A percentile compares a stretch with the other conserved stretches of the same genome.
Evolutionary conservation across 53 echinoderm and acorn worm species (phyloP).

Genomic region (Stichopus horrens): DNA sequence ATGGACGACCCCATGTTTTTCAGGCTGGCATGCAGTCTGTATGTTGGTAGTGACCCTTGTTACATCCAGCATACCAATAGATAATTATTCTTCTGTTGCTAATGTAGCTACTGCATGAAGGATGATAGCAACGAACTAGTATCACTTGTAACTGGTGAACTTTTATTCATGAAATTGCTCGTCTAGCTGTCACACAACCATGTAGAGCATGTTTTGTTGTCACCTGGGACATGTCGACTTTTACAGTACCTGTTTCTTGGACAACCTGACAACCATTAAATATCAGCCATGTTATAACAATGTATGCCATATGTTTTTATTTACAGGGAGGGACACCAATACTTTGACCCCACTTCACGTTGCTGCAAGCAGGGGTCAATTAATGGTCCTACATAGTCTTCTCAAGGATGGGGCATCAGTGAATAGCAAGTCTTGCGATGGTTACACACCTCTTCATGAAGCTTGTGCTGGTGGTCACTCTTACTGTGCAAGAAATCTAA

Average conservation of each 20-base stretch:
- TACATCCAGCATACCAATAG: too few relatives aligned
- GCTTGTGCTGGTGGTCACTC: conserved; percentile 58
- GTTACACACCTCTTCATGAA: conserved; percentile 76
- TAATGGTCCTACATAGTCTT: conserved; percentile 57
- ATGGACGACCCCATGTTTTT: too few relatives aligned
- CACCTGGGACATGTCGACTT: not conserved
- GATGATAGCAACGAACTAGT: too few relatives aligned
- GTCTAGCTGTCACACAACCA: too few relatives aligned
- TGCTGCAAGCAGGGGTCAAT: conserved; percentile 71
- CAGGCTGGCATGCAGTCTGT: too few relatives aligned
- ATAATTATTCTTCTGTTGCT: too few relatives aligned
- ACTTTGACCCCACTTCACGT: conserved; percentile 55
- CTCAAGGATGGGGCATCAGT: conserved; percentile 56
- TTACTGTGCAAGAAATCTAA: conserved; percentile 57
- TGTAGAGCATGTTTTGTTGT: too few relatives aligned
- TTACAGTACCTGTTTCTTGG: not conserved
- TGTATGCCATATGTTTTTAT: not conserved
- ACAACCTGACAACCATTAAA: not conserved
- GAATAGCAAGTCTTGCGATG: conserved; percentile 58
- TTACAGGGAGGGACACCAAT: not conserved
- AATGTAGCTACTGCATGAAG: too few relatives aligned
- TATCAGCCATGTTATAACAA: not conserved
- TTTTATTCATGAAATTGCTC: too few relatives aligned
- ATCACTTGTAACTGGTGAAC: too few relatives aligned
- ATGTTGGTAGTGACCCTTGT: too few relatives aligned